phyloP scores from a whole-genome alignment of 2,113 vertebrate genomes.

The Hippocampus guttulatus region DNA sequence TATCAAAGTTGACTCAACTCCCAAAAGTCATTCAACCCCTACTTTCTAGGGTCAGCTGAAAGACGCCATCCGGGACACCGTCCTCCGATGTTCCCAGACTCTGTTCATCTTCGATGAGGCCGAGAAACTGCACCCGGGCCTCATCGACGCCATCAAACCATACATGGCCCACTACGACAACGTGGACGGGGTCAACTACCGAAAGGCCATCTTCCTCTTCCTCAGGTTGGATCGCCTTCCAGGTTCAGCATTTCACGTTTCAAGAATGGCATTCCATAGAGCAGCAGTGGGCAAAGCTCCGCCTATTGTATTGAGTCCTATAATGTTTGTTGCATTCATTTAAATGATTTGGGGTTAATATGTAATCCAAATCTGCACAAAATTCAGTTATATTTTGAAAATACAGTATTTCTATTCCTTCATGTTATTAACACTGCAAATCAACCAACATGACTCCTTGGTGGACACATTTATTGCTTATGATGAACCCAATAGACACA shows the following conservation, averaged over 20 bases:
- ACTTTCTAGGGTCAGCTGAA: constrained; percentile 77
- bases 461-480: no score
- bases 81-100: constrained; percentile 78
- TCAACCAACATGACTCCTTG: no score
- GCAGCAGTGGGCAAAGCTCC: no score
- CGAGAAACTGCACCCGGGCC: constrained; percentile 83
- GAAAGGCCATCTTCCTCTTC: constrained; percentile 84
- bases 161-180: constrained; percentile 73
- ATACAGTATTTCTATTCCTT: no score
- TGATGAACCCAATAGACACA: no score
- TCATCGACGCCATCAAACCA: constrained; percentile 83
- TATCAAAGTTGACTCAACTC: neutral
- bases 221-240: constrained; percentile 78
- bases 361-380: no score
- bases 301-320: neutral
- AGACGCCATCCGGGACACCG: constrained; percentile 75
- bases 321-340: neutral
- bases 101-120: constrained; percentile 93
- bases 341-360: no score
- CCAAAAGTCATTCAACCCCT: neutral
- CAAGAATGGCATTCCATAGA: neutral
- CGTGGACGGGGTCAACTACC: constrained; percentile 58
- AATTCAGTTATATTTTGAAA: no score
- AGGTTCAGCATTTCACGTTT: neutral
- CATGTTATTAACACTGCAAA: no score